Percentiles rank a stretch among this genome's conserved stretches.
phyloP scores from a whole-genome alignment of 2,888 invertebrate genomes.

The Lamproptera curius region DNA sequence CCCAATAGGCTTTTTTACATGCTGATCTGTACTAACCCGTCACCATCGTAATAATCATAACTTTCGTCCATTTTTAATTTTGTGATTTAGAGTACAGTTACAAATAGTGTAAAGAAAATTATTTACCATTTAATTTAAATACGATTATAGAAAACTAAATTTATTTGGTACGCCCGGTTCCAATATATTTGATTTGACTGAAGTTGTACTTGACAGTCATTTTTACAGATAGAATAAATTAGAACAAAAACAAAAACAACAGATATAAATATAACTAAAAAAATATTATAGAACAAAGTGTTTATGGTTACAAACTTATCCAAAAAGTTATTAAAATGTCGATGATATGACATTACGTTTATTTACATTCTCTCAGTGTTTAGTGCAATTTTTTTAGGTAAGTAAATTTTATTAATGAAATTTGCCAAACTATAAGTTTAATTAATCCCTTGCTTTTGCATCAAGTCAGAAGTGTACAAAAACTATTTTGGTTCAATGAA shows the following conservation, averaged over 20 bases:
- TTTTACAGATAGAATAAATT: constrained; percentile 1
- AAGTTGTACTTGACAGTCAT: constrained; percentile 6
- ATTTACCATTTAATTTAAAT: constrained; percentile 45
- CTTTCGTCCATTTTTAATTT: constrained; percentile 57
- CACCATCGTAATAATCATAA: constrained; percentile 69
- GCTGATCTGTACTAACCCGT: constrained; percentile 64
- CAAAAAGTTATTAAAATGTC: too few relatives aligned
- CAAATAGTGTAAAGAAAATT: constrained; percentile 31
- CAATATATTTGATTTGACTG: not conserved
- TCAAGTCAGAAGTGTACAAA: too few relatives aligned
- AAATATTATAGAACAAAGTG: not conserved
- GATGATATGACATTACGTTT: too few relatives aligned
- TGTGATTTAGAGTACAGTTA: constrained; percentile 15
- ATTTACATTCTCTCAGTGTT: too few relatives aligned
- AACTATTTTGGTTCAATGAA: too few relatives aligned
- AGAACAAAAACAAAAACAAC: constrained; percentile 7
- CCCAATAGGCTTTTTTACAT: constrained; percentile 22
- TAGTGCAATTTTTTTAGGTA: too few relatives aligned
- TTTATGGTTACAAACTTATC: not conserved
- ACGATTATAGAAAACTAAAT: constrained; percentile 21
- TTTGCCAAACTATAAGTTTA: too few relatives aligned
- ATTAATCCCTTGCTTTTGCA: too few relatives aligned
- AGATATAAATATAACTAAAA: not conserved
- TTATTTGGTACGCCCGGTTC: constrained; percentile 20
- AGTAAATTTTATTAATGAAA: too few relatives aligned